These are phyloP conservation scores for Drosophila triauraria DNA, from an alignment of 1,140 invertebrate genomes.

Conservation along the genomic window DNA sequence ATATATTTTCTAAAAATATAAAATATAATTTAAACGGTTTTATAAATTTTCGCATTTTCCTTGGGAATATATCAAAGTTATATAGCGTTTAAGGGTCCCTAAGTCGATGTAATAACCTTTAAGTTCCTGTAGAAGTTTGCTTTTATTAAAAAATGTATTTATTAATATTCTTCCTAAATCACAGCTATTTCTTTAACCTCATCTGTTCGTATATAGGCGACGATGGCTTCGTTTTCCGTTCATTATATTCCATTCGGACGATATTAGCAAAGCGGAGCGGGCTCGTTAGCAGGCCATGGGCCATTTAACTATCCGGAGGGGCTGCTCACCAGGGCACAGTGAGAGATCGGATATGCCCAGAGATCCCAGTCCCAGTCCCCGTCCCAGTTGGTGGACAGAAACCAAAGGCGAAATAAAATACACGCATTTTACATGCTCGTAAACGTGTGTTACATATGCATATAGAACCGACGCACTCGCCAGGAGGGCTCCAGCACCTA, in stretches of 20 bases:
- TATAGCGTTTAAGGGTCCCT: too few relatives aligned
- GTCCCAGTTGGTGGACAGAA: conserved; percentile 29
- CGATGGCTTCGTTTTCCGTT: conserved; percentile 13
- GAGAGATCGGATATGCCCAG: conserved; percentile 10
- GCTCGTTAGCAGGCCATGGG: conserved; percentile 61
- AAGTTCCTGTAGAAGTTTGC: background rate
- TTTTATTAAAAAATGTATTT: background rate
- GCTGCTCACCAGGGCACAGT: conserved; percentile 46
- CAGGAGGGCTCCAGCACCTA: conserved; percentile 37
- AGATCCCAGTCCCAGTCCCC: background rate
- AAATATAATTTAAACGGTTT: too few relatives aligned
- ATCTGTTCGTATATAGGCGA: conserved; percentile 2
- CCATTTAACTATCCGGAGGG: conserved; percentile 66
- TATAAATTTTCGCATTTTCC: too few relatives aligned
- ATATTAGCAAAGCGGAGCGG: conserved; percentile 50
- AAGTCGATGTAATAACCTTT: background rate
- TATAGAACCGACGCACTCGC: conserved; percentile 48
- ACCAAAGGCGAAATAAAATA: conserved; percentile 75
- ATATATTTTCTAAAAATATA: too few relatives aligned
- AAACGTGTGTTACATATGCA: conserved; percentile 82
- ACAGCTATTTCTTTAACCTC: background rate
- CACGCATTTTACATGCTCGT: conserved; percentile 82
- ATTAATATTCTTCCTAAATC: background rate
- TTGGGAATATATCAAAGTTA: too few relatives aligned
- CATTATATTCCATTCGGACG: conserved; percentile 32